These are phyloP conservation scores for Tinamus guttatus DNA, from an alignment of 2,113 vertebrate genomes.

Conservation along the genomic window DNA sequence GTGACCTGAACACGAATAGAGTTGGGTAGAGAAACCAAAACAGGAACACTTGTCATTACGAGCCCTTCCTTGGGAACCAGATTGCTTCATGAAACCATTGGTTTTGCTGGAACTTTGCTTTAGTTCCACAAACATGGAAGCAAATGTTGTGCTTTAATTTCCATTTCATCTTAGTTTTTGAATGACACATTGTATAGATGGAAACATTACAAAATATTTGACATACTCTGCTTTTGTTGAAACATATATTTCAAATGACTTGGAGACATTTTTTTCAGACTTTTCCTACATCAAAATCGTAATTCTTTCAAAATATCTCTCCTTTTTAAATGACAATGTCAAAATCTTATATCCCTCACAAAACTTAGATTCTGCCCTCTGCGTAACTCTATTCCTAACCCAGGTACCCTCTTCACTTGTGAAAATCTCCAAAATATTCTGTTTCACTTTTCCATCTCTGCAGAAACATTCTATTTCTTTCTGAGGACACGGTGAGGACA, in stretches of 20 bases:
- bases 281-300: background rate
- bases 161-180: background rate
- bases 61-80: background rate
- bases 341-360: background rate
- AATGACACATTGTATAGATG: background rate
- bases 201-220: background rate
- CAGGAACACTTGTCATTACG: background rate
- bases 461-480: background rate
- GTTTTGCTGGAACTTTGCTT: conserved; percentile 32
- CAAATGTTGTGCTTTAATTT: background rate
- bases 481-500: background rate
- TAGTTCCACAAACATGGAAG: background rate
- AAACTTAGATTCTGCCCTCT: background rate
- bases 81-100: background rate
- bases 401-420: background rate
- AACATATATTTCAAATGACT: background rate
- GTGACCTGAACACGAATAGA: background rate
- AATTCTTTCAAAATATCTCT: background rate
- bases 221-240: background rate
- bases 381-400: background rate
- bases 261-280: background rate
- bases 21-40: background rate
- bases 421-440: conserved; percentile 12
- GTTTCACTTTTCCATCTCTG: background rate
- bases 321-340: background rate